Percentiles rank a stretch among this genome's conserved stretches.
These are phyloP conservation scores for Menidia beryllina DNA, from an alignment of 2,113 vertebrate species.

Conservation along the genomic window DNA sequence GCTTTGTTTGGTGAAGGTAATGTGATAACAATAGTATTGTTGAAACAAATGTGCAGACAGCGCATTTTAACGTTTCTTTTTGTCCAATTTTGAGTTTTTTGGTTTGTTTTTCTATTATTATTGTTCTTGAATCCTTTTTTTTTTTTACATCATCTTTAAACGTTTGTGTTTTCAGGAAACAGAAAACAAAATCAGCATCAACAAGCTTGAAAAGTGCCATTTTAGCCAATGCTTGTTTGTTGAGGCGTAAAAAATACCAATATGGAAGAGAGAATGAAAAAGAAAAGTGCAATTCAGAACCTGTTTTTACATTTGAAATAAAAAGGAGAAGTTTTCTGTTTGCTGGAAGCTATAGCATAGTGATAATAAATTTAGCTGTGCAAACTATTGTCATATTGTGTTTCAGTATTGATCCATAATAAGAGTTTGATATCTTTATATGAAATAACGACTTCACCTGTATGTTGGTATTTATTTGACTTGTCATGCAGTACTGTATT, in stretches of 20 bases:
- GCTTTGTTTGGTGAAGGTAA: constrained; percentile 84
- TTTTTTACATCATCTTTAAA: constrained; percentile 85
- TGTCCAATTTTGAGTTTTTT: constrained; percentile 78
- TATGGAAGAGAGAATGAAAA: constrained; percentile 70
- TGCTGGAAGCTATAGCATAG: constrained; percentile 92
- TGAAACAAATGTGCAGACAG: constrained; percentile 81
- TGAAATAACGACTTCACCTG: constrained; percentile 88
- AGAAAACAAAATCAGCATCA: constrained; percentile 87
- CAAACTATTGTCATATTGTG: constrained; percentile 91
- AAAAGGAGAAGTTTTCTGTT: constrained; percentile 90
- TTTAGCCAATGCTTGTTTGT: constrained; percentile 80
- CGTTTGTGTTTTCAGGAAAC: constrained; percentile 95
- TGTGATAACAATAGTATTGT: constrained; percentile 88
- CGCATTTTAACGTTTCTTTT: constrained; percentile 79
- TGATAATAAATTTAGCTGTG: constrained; percentile 89
- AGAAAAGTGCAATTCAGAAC: constrained; percentile 84
- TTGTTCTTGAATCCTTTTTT: constrained; percentile 68
- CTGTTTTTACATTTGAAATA: constrained; percentile 72
- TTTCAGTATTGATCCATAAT: constrained; percentile 96
- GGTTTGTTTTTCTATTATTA: constrained; percentile 51
- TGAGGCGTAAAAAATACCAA: constrained; percentile 83
- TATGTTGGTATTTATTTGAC: constrained; percentile 99
- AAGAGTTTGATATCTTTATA: constrained; percentile 94
- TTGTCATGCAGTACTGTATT: constrained; percentile 96
- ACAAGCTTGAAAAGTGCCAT: constrained; percentile 80